Evolutionary conservation across 1,140 invertebrate species (phyloP).

Genomic region (Dinothrombium tinctorium): DNA sequence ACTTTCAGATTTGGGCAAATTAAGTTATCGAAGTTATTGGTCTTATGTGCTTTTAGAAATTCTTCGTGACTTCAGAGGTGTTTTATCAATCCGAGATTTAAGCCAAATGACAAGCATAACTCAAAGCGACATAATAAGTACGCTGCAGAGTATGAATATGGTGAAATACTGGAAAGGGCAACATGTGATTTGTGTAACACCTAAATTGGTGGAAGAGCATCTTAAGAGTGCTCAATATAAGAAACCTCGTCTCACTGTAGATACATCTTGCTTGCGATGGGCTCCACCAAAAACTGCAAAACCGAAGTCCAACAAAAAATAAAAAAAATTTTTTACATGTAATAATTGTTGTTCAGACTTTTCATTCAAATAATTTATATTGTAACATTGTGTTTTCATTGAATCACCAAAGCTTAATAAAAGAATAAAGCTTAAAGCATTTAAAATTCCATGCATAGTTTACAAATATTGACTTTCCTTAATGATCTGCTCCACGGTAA

Average conservation of each 20-base stretch:
- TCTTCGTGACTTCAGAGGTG: constrained; percentile 54
- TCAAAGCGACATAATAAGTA: constrained; percentile 82
- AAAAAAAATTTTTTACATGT: no score
- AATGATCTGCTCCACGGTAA: no score
- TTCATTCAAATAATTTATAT: no score
- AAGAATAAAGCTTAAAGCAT: no score
- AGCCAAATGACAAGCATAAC: constrained; percentile 86
- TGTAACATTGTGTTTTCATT: no score
- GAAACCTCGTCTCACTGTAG: constrained; percentile 60
- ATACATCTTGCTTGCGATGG: constrained; percentile 39
- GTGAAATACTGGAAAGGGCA: constrained; percentile 41
- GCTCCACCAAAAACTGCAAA: background rate
- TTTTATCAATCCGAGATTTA: constrained; percentile 75
- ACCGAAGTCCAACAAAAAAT: no score
- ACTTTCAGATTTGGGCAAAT: constrained; percentile 78
- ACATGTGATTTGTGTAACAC: constrained; percentile 88
- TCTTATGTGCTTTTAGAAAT: constrained; percentile 84
- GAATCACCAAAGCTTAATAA: no score
- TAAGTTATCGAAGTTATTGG: constrained; percentile 95
- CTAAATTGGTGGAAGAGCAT: constrained; percentile 80
- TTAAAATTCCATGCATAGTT: no score
- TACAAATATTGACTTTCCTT: no score
- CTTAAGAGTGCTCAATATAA: constrained; percentile 75
- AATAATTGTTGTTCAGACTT: no score
- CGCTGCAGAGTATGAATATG: constrained; percentile 89